Evolutionary conservation across 2,113 vertebrate species (phyloP), one percentile per base, ranked within the genome.

Genomic region (Amblyornis subalaris): DNA sequence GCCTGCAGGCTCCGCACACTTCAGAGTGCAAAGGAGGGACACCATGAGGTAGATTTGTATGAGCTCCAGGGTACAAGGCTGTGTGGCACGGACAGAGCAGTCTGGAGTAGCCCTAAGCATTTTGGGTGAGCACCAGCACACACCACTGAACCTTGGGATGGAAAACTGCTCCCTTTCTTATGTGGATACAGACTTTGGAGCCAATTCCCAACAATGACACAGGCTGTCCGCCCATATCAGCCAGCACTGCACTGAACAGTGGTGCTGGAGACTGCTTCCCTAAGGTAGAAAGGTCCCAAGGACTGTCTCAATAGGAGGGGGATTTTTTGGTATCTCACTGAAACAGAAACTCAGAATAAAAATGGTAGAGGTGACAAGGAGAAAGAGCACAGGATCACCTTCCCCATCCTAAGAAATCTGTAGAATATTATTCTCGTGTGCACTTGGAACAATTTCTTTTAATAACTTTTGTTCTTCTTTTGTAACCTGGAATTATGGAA

Each of bases 401-500:
- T 75, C 33, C 12, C 4, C 23, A 71, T 42, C 29, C n/a, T 58
- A 11, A 85, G 25, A 90, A 78, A 64, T 44, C 26, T 2, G 4
- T 18, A 51, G 6, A 76, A 15, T 71, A 76, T 67, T 80, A 72
- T 61, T 79, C 21, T 82, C 33, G 25, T 71, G 17, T 57, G 23
- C 55, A 65, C 80, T 85, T 71, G 15, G 42, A 82, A 77, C 19
- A 24, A 5, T 31, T 44, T 35, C 21, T 57, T 82, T 23, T 8
- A 86, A 75, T 45, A 85, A 64, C 0, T 3, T 62, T 85, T 75
- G 18, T 28, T 88, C 26, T 67, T 57, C 26, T 90, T 79, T 72
- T 64, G 21, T 71, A 78, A 78, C 15, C 35, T 79, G 47, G 21
- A 90, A 79, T 85, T 78, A 75, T 12, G 21, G 71, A 92, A 90